Conservation (phyloP, 1,140 invertebrate species). For the Caenorhabditis latens region DNA sequence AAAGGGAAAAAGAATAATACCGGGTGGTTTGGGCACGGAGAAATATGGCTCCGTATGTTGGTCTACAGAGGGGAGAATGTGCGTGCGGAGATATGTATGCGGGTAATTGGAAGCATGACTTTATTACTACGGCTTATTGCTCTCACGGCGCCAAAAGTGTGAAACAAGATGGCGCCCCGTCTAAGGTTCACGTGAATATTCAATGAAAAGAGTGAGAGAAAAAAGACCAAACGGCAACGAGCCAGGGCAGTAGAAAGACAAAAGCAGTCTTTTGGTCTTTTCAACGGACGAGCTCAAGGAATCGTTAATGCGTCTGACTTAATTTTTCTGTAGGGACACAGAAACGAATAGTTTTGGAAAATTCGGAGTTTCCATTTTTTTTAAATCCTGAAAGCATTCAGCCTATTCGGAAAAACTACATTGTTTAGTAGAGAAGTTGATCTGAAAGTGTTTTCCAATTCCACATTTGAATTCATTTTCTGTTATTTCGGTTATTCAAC, state of each 20-base stretch:
- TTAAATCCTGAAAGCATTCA: too few relatives aligned
- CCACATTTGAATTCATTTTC: too few relatives aligned
- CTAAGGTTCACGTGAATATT: conserved; percentile 45
- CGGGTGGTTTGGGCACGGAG: background rate
- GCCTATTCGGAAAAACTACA: too few relatives aligned
- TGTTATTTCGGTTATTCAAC: too few relatives aligned
- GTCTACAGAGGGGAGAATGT: background rate
- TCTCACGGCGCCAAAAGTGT: conserved; percentile 21
- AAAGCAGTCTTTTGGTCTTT: background rate
- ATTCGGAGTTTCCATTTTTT: too few relatives aligned
- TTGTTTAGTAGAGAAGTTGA: too few relatives aligned
- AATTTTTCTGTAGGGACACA: background rate
- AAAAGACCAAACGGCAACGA: background rate
- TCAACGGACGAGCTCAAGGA: background rate
- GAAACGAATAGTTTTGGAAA: too few relatives aligned
- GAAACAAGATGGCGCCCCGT: conserved; percentile 20
- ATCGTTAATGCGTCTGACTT: background rate
- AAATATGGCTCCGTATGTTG: too few relatives aligned
- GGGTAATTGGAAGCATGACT: background rate
- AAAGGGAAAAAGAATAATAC: background rate
- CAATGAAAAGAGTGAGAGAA: conserved; percentile 1
- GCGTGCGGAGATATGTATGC: background rate
- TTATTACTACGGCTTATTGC: background rate
- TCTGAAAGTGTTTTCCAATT: too few relatives aligned
- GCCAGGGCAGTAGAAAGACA: background rate